These are phyloP conservation scores for Epirrhoe alternata DNA, from an alignment of 2,888 invertebrate genomes.

Conservation along the genomic window DNA sequence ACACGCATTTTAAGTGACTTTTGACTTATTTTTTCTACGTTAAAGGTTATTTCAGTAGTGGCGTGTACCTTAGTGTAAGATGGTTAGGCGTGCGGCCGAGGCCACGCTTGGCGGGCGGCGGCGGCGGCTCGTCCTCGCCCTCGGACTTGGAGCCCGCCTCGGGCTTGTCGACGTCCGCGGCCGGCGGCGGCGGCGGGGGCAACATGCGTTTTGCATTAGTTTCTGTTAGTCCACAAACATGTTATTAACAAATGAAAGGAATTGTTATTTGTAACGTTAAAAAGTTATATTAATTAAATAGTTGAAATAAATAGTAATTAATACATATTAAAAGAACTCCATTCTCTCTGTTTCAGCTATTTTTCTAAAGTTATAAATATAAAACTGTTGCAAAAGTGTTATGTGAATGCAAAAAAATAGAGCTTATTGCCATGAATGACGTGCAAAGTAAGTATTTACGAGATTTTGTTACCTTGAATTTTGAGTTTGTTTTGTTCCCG, in stretches of 20 bases:
- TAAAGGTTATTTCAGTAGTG: too few relatives aligned
- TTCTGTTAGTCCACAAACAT: constrained; percentile 53
- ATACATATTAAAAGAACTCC: background rate
- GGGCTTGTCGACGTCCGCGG: constrained; percentile 75
- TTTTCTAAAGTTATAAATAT: background rate
- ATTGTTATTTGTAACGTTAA: background rate
- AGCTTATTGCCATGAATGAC: background rate
- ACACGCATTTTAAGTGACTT: background rate
- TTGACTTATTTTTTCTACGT: too few relatives aligned
- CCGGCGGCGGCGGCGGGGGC: constrained; percentile 64
- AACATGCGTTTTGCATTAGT: constrained; percentile 56
- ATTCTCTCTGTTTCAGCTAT: background rate
- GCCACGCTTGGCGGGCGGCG: constrained; percentile 86
- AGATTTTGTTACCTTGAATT: constrained; percentile 36
- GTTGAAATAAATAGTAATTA: background rate
- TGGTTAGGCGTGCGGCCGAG: constrained; percentile 97
- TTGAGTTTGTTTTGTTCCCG: constrained; percentile 35
- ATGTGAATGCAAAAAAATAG: background rate
- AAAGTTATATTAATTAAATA: background rate
- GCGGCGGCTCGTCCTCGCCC: constrained; percentile 92
- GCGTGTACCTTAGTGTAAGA: constrained; percentile 90
- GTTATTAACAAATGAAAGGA: constrained; percentile 23
- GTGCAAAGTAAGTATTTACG: constrained; percentile 24
- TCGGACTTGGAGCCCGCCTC: constrained; percentile 93
- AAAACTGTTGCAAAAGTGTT: background rate